Evolutionary conservation across 1,140 invertebrate genomes (phyloP).

Genomic region (Brachionus rotundiformis): DNA sequence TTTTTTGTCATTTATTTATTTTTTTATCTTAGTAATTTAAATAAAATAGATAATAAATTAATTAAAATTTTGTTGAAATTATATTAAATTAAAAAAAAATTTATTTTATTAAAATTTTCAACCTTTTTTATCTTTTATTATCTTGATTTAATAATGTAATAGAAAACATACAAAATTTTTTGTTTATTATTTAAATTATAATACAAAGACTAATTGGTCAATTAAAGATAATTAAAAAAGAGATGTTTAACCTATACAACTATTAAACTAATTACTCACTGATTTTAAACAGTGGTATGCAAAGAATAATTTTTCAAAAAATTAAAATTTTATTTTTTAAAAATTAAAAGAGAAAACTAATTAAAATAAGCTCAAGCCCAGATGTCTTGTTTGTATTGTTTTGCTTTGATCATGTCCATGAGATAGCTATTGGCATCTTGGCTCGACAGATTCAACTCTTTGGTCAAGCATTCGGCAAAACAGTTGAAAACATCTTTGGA

Average conservation of each 20-base stretch:
- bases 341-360: neutral
- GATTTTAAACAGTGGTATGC: neutral
- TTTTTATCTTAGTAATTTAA: neutral
- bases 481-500: slow-evolving; percentile 64
- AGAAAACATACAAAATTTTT: too few relatives aligned
- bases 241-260: neutral
- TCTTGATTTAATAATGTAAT: too few relatives aligned
- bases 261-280: neutral
- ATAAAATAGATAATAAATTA: too few relatives aligned
- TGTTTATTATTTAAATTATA: too few relatives aligned
- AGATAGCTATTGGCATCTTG: slow-evolving; percentile 59
- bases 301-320: neutral
- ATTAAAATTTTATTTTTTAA: slow-evolving; percentile 25
- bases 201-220: too few relatives aligned
- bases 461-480: slow-evolving; percentile 56
- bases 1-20: neutral
- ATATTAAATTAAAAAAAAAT: too few relatives aligned
- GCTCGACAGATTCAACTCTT: slow-evolving; percentile 28
- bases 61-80: too few relatives aligned
- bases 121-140: too few relatives aligned
- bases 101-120: too few relatives aligned
- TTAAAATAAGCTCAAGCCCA: slow-evolving; percentile 60
- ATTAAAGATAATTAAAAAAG: too few relatives aligned
- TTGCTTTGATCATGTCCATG: slow-evolving; percentile 61
- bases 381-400: slow-evolving; percentile 64